Evolutionary conservation across 1,140 invertebrate genomes (phyloP).

Genomic region (Hyles vespertilio): DNA sequence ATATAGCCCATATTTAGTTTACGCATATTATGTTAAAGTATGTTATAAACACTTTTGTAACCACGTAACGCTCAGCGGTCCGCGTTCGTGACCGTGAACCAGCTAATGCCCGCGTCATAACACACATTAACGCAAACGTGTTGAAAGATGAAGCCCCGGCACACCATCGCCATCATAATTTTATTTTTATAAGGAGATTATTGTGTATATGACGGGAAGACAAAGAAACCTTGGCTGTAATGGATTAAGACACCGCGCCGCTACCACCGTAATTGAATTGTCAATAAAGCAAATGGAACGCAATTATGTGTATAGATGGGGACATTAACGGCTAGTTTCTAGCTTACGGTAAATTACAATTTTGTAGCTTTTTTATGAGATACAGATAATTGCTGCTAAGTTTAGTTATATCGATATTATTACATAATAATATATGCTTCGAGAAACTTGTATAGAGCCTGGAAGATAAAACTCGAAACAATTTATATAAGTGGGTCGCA

Average conservation of each 20-base stretch:
- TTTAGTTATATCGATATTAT: no score
- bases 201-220: constrained; percentile 21
- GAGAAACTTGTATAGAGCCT: no score
- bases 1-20: no score
- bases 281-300: constrained; percentile 4
- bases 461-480: no score
- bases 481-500: no score
- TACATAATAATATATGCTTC: no score
- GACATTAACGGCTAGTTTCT: no score
- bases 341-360: no score
- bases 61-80: constrained; percentile 4
- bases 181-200: constrained; percentile 33
- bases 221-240: constrained; percentile 17
- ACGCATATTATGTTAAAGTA: no score
- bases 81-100: constrained; percentile 62
- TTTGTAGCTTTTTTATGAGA: no score
- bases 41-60: no score
- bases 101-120: constrained; percentile 17
- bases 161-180: constrained; percentile 20
- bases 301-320: not conserved
- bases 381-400: no score
- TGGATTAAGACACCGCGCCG: constrained; percentile 10
- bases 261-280: constrained; percentile 3
- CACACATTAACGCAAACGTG: constrained; percentile 22
- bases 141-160: constrained; percentile 41